Evolutionary conservation across 37 sponge, comb jelly and placozoan species (phyloP).

Genomic region (Ephydatia muelleri): DNA sequence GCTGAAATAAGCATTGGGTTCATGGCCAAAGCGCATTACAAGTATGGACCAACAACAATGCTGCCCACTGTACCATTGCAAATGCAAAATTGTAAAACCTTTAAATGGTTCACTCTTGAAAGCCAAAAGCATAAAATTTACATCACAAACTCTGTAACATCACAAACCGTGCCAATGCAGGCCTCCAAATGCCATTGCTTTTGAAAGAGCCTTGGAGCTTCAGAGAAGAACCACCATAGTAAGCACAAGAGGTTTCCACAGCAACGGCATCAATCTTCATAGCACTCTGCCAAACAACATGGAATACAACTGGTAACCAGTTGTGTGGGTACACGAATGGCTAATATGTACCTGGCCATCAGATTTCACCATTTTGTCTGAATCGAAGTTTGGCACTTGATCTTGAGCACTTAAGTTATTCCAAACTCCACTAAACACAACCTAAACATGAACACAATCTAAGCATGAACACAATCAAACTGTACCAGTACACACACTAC

Average conservation of each 20-base stretch:
- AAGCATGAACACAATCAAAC: background rate
- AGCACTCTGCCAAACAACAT: constrained; percentile 28
- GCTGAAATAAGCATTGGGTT: too few relatives aligned
- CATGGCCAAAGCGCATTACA: too few relatives aligned
- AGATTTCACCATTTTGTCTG: constrained; percentile 23
- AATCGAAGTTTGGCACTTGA: constrained; percentile 68
- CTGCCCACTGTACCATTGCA: too few relatives aligned
- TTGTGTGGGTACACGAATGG: background rate
- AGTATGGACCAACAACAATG: too few relatives aligned
- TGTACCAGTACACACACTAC: background rate
- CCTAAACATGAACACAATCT: constrained; percentile 18
- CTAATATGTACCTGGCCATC: constrained; percentile 34
- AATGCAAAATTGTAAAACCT: too few relatives aligned
- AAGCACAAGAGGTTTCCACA: constrained; percentile 34
- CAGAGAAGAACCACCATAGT: constrained; percentile 62
- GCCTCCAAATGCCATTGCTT: background rate
- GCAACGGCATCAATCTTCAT: constrained; percentile 37
- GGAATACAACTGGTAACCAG: background rate
- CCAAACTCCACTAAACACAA: constrained; percentile 53
- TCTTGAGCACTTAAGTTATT: constrained; percentile 83
- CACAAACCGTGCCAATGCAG: constrained; percentile 27
- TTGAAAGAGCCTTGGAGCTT: constrained; percentile 42
- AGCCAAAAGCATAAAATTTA: too few relatives aligned
- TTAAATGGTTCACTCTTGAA: too few relatives aligned
- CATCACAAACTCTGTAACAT: constrained; percentile 19